These are phyloP conservation scores for Hirtodrosophila confusa DNA, from an alignment of 2,888 invertebrate genomes.

Conservation along the genomic window DNA sequence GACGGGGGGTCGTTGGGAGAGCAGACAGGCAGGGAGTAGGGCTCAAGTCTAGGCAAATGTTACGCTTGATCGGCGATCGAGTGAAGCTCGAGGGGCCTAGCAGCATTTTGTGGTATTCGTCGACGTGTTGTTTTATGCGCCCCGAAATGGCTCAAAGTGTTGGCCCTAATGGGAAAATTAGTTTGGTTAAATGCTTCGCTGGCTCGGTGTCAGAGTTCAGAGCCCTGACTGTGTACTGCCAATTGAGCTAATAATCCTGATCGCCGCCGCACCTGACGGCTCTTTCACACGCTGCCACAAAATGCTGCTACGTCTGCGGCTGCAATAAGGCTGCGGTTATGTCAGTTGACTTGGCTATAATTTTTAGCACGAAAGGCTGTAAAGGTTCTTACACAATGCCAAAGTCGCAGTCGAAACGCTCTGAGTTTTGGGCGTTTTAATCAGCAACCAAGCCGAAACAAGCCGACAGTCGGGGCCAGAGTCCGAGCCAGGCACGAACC, in stretches of 20 bases:
- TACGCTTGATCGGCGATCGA: conserved; percentile 52
- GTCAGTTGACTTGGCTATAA: conserved; percentile 72
- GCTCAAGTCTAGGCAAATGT: conserved; percentile 48
- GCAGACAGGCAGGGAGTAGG: neutral
- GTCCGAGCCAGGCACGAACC: conserved; percentile 26
- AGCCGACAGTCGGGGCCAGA: conserved; percentile 12
- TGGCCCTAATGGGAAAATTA: conserved; percentile 74
- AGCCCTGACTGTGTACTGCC: too few species aligned
- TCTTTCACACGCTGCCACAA: conserved; percentile 64
- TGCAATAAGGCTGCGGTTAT: conserved; percentile 60
- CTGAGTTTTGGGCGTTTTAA: conserved; percentile 60
- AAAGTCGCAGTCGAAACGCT: conserved; percentile 35
- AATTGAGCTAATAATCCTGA: conserved; percentile 32
- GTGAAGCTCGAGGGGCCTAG: conserved; percentile 9
- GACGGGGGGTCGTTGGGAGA: neutral
- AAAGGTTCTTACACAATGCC: conserved; percentile 22
- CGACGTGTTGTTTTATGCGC: conserved; percentile 51
- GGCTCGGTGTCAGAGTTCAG: conserved; percentile 47
- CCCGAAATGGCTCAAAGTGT: conserved; percentile 64
- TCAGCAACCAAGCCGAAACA: conserved; percentile 56
- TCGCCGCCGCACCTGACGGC: conserved; percentile 64
- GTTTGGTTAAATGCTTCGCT: conserved; percentile 72
- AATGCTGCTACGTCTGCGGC: conserved; percentile 10
- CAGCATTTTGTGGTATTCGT: conserved; percentile 49
- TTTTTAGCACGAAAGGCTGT: conserved; percentile 63